Evolutionary conservation across 37 sponge, comb jelly and placozoan species (phyloP), one percentile per base, ranked within the genome.

Genomic region (Amphimedon queenslandica): DNA sequence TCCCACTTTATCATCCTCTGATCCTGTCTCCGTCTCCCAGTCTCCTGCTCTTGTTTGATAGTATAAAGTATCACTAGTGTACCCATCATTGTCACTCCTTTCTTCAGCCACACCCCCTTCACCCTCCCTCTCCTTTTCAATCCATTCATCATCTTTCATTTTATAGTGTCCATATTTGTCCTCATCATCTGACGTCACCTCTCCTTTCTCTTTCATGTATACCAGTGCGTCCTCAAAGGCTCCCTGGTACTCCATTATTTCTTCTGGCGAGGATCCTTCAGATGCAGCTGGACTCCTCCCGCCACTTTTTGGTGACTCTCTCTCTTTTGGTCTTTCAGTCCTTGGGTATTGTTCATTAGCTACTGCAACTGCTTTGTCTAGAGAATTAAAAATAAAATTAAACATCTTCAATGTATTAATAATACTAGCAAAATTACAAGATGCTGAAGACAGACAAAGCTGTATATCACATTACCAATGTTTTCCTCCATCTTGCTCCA

Each of bases 401-500:
- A n/a, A n/a, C n/a, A n/a, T n/a, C n/a, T n/a, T n/a, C n/a, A n/a
- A n/a, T n/a, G n/a, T n/a, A n/a, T n/a, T n/a, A n/a, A n/a, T n/a
- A n/a, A n/a, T 8, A 47, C 53, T 47, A 13, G 13, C 53, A 47
- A 47, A 47, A 8, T 18, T 8, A 47, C 53, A 47, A 47, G 13
- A 18, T 18, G 53, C 8, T 47, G 13, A 13, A 47, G 8, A 18
- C 53, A 47, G 13, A 47, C 13, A 47, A 8, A 47, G 8, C 8
- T 47, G 13, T 47, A 47, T 47, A 47, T 47, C 13, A 47, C 33
- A 29, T 40, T 29, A 58, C 79, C 41, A 29, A 80, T 74, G 1
- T 66, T 71, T 38, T 64, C 57, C 0, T 74, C 57, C 11, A 92
- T 69, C 69, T 70, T 81, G 27, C 64, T 35, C 88, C 84, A 80